These are phyloP conservation scores for Colaptes auratus DNA, from an alignment of 2,113 vertebrate genomes.

Conservation along the genomic window DNA sequence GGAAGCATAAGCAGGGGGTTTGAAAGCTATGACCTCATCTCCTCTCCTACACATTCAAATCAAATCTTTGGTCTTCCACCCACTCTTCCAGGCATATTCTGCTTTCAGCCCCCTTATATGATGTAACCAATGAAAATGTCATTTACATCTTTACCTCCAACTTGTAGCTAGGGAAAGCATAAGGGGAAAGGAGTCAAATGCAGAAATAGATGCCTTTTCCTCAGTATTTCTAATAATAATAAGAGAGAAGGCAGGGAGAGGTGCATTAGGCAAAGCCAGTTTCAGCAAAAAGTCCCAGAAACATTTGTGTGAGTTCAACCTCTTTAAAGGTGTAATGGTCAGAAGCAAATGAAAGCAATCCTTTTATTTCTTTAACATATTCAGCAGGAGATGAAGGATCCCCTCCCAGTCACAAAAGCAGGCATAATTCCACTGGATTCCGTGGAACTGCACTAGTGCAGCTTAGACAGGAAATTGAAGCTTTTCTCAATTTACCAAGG, in stretches of 20 bases:
- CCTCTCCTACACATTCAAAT: slow-evolving; percentile 44
- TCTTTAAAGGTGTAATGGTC: not conserved
- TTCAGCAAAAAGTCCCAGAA: not conserved
- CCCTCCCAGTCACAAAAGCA: not conserved
- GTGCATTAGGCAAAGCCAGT: not conserved
- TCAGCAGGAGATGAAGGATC: not conserved
- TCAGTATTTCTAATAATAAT: slow-evolving; percentile 17
- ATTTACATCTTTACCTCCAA: slow-evolving; percentile 21
- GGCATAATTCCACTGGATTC: not conserved
- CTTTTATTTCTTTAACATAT: not conserved
- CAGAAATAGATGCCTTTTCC: slow-evolving; percentile 14
- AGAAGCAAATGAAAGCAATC: not conserved
- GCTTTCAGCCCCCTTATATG: slow-evolving; percentile 26
- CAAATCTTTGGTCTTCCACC: slow-evolving; percentile 27
- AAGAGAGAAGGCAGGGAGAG: not conserved
- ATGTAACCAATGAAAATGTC: slow-evolving; percentile 36
- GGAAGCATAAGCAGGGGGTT: slow-evolving; percentile 5
- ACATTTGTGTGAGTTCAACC: not conserved
- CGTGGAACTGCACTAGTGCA: not conserved
- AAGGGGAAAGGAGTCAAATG: not conserved
- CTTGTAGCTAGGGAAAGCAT: not conserved
- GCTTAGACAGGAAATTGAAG: not conserved
- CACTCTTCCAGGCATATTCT: slow-evolving; percentile 23
- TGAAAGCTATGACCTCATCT: slow-evolving; percentile 56
- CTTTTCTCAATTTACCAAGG: not conserved